A percentile compares a stretch with the other conserved stretches of the same genome.
These are phyloP conservation scores for Ictalurus furcatus DNA, from an alignment of 2,113 vertebrate genomes.

Conservation along the genomic window DNA sequence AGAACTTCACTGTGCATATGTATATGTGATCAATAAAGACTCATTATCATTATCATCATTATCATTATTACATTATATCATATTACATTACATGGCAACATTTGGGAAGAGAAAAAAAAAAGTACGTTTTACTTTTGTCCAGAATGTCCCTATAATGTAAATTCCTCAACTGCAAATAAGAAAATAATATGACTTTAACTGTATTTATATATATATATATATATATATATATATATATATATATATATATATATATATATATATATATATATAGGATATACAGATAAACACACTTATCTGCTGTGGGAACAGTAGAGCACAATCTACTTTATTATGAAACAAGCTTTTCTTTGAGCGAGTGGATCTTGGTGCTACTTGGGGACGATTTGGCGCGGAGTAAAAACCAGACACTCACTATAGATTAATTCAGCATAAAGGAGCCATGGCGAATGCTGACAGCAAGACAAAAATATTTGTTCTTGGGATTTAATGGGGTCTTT, in stretches of 20 bases:
- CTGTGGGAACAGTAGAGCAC: not conserved
- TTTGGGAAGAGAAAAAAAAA: not conserved
- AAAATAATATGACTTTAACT: not conserved
- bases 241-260: not conserved
- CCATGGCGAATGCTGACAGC: not conserved
- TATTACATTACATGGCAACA: not conserved
- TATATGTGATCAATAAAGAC: too few species aligned
- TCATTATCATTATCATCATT: too few species aligned
- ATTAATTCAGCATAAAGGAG: slow-evolving; percentile 9
- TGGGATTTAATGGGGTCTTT: not conserved
- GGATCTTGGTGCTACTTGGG: not conserved
- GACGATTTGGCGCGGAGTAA: not conserved
- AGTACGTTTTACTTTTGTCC: not conserved
- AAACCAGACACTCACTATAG: slow-evolving; percentile 19
- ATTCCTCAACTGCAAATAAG: not conserved
- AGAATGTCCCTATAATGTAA: not conserved
- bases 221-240: not conserved
- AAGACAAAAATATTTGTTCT: slow-evolving; percentile 9
- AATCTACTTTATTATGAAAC: not conserved
- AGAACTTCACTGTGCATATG: too few species aligned
- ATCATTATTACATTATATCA: too few species aligned
- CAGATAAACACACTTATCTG: not conserved
- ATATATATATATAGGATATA: not conserved
- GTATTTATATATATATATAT: not conserved
- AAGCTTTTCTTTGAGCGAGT: not conserved